phyloP scores from a whole-genome alignment of 2,113 vertebrate species.

The Mesocricetus auratus region DNA sequence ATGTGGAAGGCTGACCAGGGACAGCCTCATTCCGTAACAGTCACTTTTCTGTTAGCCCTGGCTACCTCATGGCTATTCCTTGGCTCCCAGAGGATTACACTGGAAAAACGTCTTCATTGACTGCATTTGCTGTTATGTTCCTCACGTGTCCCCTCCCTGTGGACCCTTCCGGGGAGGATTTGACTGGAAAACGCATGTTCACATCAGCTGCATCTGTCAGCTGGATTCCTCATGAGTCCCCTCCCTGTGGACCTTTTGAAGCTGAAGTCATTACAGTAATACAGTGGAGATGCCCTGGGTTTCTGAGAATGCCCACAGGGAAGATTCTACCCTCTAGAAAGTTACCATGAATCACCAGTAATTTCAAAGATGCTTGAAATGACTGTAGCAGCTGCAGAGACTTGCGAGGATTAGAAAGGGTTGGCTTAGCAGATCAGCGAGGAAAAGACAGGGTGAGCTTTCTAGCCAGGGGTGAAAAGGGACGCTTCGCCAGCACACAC shows the following conservation, averaged over 20 bases:
- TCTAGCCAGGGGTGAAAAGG: background rate
- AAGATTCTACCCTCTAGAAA: background rate
- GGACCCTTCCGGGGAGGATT: background rate
- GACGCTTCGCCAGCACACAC: no score
- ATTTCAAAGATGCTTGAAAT: background rate
- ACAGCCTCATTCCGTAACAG: background rate
- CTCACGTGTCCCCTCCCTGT: background rate
- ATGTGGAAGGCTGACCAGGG: background rate
- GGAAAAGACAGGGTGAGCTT: background rate
- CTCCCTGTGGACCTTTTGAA: background rate
- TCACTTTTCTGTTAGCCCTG: background rate
- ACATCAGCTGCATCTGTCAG: background rate
- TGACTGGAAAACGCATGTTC: background rate
- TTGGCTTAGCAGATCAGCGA: background rate
- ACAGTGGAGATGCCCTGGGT: background rate
- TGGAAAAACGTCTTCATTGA: background rate
- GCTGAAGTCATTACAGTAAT: background rate
- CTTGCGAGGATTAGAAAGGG: background rate
- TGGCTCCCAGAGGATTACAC: background rate
- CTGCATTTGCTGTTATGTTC: fast-evolving
- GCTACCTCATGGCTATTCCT: background rate
- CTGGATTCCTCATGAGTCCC: background rate
- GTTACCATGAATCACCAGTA: background rate
- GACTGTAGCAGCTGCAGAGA: background rate
- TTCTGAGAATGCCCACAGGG: background rate